Percentiles rank a stretch among this genome's conserved stretches.
These are phyloP conservation scores for Eira barbara DNA, from an alignment of 2,113 vertebrate species.

Conservation along the genomic window DNA sequence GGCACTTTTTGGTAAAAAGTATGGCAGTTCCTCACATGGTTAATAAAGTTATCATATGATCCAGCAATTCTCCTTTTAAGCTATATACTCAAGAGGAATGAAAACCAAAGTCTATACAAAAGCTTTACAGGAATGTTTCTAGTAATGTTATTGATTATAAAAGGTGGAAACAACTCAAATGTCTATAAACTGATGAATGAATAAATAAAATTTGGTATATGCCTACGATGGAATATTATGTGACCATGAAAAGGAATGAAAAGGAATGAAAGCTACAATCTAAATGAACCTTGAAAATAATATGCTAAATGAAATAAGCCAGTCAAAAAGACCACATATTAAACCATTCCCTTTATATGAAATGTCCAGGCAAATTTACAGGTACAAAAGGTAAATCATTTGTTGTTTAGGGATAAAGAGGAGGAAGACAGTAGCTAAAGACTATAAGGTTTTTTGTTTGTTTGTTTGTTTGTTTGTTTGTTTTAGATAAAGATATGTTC, in stretches of 20 bases:
- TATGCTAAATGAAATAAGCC: neutral
- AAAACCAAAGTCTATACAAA: neutral
- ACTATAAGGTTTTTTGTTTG: neutral
- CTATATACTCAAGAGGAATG: neutral
- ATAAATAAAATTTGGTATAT: neutral
- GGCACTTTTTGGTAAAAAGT: neutral
- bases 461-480: neutral
- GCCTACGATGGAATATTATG: neutral
- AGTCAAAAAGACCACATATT: neutral
- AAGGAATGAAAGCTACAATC: neutral
- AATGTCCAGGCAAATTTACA: no score
- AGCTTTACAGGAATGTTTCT: neutral
- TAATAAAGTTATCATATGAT: neutral
- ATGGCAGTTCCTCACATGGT: neutral
- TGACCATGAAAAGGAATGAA: neutral
- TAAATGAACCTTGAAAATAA: neutral
- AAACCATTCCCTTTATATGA: neutral
- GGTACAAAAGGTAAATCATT: no score
- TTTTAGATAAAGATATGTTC: neutral
- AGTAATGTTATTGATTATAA: neutral
- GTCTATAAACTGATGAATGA: no score
- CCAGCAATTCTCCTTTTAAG: neutral
- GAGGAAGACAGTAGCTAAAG: neutral
- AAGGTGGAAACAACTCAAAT: neutral
- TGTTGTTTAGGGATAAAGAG: no score